Conservation (phyloP, 2,113 vertebrate genomes). For the Lichenostomus cassidix region DNA sequence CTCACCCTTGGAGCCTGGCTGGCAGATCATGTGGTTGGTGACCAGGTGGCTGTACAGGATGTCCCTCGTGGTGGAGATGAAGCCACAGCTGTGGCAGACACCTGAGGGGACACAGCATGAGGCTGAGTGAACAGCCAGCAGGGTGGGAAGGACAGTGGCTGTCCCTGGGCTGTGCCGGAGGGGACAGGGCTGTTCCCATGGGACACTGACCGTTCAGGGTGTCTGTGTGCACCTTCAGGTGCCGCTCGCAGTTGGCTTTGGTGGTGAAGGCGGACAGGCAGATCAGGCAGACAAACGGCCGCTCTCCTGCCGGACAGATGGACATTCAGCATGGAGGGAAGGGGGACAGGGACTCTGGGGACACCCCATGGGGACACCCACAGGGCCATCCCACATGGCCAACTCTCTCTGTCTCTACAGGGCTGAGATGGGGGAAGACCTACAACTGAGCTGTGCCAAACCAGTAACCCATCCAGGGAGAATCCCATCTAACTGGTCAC, state of each 20-base stretch:
- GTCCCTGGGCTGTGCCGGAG: neutral
- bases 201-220: constrained; percentile 81
- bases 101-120: constrained; percentile 8
- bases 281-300: constrained; percentile 95
- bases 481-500: neutral
- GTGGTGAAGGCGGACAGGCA: constrained; percentile 97
- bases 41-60: constrained; percentile 97
- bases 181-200: fast-evolving
- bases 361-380: neutral
- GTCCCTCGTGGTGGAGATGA: constrained; percentile 93
- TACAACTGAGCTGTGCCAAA: neutral
- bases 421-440: neutral
- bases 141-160: neutral
- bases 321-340: neutral
- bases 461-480: neutral
- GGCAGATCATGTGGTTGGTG: constrained; percentile 96
- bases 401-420: neutral
- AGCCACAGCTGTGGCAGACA: constrained; percentile 94
- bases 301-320: constrained; percentile 80
- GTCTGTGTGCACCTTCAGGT: constrained; percentile 97
- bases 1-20: constrained; percentile 91
- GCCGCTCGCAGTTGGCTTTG: constrained; percentile 97
- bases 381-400: neutral
- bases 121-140: neutral
- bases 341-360: fast-evolving